These are phyloP conservation scores for Kradibia gibbosae DNA, from an alignment of 1,140 invertebrate species.

Conservation along the genomic window DNA sequence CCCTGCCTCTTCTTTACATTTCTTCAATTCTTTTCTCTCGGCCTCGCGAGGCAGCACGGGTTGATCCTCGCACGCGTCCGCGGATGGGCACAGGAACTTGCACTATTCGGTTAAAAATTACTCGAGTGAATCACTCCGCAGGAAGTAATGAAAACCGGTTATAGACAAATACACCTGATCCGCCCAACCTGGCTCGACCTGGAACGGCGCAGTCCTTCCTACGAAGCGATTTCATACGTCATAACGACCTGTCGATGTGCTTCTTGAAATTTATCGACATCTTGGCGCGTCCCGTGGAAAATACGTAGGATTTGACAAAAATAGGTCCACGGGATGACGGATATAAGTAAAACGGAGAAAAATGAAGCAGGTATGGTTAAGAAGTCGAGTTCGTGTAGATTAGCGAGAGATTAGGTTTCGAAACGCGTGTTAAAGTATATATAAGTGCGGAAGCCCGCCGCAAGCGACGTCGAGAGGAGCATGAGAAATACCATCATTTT, in stretches of 20 bases:
- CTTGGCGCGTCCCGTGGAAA: not conserved
- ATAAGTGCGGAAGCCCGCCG: slow-evolving; percentile 20
- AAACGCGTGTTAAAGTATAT: slow-evolving; percentile 24
- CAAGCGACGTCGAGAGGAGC: slow-evolving; percentile 2
- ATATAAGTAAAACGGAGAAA: not conserved
- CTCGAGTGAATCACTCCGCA: slow-evolving; percentile 20
- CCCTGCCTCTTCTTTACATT: not conserved
- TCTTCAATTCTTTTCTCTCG: not conserved
- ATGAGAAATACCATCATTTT: slow-evolving; percentile 43
- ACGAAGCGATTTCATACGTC: not conserved
- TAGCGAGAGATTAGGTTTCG: slow-evolving; percentile 32
- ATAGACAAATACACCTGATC: not conserved
- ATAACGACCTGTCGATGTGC: slow-evolving; percentile 25
- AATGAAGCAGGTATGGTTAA: not conserved
- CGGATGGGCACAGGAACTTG: not conserved
- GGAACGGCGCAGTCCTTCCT: no score
- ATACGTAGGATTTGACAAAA: not conserved
- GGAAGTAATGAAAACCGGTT: slow-evolving; percentile 34
- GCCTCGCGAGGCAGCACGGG: no score
- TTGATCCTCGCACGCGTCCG: not conserved
- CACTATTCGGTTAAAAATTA: slow-evolving; percentile 1
- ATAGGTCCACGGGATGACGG: not conserved
- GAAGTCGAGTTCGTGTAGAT: not conserved
- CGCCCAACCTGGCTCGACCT: not conserved
- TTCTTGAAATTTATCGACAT: slow-evolving; percentile 1